Conservation (phyloP, 2,888 invertebrate genomes). For the Lysandra bellargus region DNA sequence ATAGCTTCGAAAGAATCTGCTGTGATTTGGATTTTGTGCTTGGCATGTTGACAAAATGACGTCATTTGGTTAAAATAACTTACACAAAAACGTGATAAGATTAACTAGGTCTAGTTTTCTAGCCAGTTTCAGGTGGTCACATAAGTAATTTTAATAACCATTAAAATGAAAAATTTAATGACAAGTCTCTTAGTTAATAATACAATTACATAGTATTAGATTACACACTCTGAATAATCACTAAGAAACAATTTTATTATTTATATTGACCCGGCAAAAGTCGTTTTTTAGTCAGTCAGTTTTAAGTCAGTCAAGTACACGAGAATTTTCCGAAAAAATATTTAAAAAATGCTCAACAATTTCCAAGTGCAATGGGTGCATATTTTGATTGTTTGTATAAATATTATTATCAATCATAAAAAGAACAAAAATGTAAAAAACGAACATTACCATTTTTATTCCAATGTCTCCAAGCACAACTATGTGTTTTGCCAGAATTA, state of each 20-base stretch:
- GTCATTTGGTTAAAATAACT: neutral
- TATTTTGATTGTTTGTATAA: too few relatives aligned
- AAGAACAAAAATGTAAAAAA: neutral
- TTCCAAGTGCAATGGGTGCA: too few relatives aligned
- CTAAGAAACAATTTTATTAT: neutral
- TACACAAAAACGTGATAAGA: neutral
- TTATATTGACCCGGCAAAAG: too few relatives aligned
- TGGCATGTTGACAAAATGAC: neutral
- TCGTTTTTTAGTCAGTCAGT: too few relatives aligned
- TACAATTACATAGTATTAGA: neutral
- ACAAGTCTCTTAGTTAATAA: too few relatives aligned
- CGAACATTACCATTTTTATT: constrained; percentile 4
- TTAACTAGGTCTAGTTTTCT: neutral
- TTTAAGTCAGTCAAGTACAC: too few relatives aligned
- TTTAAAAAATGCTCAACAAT: too few relatives aligned
- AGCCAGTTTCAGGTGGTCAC: too few relatives aligned
- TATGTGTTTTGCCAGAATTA: neutral
- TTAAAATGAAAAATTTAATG: too few relatives aligned
- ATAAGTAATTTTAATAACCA: too few relatives aligned
- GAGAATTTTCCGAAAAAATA: too few relatives aligned
- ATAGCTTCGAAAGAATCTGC: neutral
- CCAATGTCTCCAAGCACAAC: neutral
- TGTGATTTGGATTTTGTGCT: neutral
- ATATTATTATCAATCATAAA: too few relatives aligned
- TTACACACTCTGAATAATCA: neutral